phyloP scores from a whole-genome alignment of 2,113 vertebrate species.

The Corynorhinus townsendii region DNA sequence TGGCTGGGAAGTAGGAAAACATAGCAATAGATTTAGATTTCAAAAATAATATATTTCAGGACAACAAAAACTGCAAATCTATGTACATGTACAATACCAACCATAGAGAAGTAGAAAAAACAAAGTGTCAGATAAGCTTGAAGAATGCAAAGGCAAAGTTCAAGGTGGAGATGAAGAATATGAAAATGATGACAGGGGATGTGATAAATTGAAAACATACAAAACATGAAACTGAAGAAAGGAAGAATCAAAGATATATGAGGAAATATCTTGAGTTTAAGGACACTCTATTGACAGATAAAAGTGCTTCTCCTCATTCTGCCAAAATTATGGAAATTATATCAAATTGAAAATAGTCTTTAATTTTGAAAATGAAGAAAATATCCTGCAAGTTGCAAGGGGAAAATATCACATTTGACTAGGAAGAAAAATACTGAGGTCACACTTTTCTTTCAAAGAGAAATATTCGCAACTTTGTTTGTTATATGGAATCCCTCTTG shows the following conservation, averaged over 20 bases:
- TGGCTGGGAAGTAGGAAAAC: background rate
- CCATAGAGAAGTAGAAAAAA: background rate
- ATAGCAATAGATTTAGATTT: background rate
- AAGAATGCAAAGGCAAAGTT: background rate
- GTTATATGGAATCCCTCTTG: background rate
- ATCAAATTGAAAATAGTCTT: background rate
- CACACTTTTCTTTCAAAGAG: background rate
- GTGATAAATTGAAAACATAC: background rate
- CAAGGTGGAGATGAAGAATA: background rate
- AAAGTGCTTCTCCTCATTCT: background rate
- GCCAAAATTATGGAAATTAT: background rate
- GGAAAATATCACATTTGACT: background rate
- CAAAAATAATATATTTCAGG: background rate
- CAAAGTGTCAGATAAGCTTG: background rate
- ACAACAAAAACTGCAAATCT: background rate
- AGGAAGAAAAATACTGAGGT: background rate
- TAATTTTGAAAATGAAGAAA: background rate
- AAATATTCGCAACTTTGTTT: rapidly evolving
- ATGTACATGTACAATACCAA: background rate
- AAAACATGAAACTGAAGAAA: background rate
- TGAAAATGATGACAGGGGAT: background rate
- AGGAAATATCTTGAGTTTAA: background rate
- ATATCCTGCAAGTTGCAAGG: background rate
- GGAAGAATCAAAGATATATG: background rate
- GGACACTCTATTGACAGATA: background rate